A percentile compares a stretch with the other conserved stretches of the same genome.
These are phyloP conservation scores for Thaumatotibia leucotreta DNA, from an alignment of 1,140 invertebrate genomes.

Conservation along the genomic window DNA sequence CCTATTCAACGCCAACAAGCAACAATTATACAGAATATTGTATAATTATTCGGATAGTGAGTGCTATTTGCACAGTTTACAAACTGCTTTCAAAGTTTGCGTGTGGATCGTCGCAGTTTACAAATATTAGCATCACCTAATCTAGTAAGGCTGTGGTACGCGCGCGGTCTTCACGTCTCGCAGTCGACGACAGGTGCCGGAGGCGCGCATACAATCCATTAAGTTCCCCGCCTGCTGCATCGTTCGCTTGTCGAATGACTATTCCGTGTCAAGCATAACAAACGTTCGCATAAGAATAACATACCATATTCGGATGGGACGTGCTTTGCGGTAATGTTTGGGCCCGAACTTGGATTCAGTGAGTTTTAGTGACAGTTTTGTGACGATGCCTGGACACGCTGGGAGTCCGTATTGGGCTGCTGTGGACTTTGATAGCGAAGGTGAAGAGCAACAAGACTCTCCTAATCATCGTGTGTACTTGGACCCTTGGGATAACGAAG, in stretches of 20 bases:
- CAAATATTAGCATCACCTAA: conserved; percentile 32
- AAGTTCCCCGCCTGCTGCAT: conserved; percentile 48
- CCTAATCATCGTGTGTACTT: conserved; percentile 78
- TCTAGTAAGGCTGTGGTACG: conserved; percentile 23
- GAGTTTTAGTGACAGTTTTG: conserved; percentile 26
- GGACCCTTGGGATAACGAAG: conserved; percentile 85
- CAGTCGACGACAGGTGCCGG: conserved; percentile 46
- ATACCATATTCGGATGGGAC: conserved; percentile 52
- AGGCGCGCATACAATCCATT: conserved; percentile 40
- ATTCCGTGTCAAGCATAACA: conserved; percentile 55
- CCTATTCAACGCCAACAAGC: background rate
- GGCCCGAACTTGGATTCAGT: conserved; percentile 34
- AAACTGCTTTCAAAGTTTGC: conserved; percentile 36
- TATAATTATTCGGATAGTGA: background rate
- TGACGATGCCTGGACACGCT: conserved; percentile 62
- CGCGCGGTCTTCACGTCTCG: background rate
- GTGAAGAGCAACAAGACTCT: conserved; percentile 52
- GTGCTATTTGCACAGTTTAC: background rate
- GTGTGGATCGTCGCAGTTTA: conserved; percentile 31
- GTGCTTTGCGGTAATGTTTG: conserved; percentile 54
- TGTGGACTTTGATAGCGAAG: conserved; percentile 77
- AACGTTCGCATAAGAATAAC: conserved; percentile 47
- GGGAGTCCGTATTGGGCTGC: conserved; percentile 75
- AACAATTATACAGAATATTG: background rate
- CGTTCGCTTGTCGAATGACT: conserved; percentile 50